Base-by-base conservation (phyloP, 2,113 vertebrate genomes). In the Apodemus speciosus region DNA sequence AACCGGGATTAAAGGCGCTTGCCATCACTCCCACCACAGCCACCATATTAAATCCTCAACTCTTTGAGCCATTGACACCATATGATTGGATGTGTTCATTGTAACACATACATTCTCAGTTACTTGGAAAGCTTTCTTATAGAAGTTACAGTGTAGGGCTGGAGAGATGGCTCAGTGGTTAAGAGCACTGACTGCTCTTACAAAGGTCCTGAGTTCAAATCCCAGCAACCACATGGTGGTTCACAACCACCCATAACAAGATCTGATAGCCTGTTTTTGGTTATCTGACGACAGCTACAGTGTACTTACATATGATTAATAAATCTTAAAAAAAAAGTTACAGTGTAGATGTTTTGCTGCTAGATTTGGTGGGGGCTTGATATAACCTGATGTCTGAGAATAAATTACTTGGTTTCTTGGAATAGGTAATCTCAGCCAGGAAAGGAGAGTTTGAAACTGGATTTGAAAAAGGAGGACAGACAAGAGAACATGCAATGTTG, bases 401-500 rank as follows among this genome's bases (percentile, higher is more conserved):
- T 91, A 72, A 91, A 35, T 20, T 13, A 10, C n/a, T 32, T 96
- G 53, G 89, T 96, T 96, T 25, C 88, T 96, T 97, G 91, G 72
- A 75, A 93, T 95, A 99, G 99, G 99, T 99, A 68, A 99, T 99
- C 96, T 99, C 99, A 83, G 99, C 99, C 72, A 98, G 99, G 93
- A 99, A 99, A 98, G 99, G 99, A n/a, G 99, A 99, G 96, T 99
- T 99, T 98, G 99, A 99, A 98, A 99, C 99, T 8, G 99, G 99
- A 95, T 99, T 99, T 98, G 99, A 99, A 97, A 99, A 99, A 97
- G 99, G 99, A 2, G 99, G 99, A 92, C 99, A 99, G 97, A 99
- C 99, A 3, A 98, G 99, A 98, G 99, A 99, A 95, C 99, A 99
- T 68, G 99, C 99, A 66, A 99, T 99, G 99, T 98, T 99, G 97